A percentile compares a stretch with the other conserved stretches of the same genome.
Evolutionary conservation across 2,797 vertebrate genomes (phyloP).

Genomic region (Gallirallus australis): DNA sequence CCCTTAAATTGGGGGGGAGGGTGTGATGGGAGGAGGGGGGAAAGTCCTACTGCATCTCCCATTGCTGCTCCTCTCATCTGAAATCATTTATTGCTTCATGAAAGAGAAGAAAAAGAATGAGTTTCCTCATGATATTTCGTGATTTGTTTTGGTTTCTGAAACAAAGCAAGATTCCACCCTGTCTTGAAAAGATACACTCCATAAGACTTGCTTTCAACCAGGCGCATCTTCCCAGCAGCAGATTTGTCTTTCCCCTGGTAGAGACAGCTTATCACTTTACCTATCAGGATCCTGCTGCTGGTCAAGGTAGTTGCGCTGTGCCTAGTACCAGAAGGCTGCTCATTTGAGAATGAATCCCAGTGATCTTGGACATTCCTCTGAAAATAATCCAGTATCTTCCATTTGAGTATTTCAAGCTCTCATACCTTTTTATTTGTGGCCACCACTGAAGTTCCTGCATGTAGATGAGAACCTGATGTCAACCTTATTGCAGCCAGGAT

Average conservation of each 20-base stretch:
- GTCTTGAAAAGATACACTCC: background rate
- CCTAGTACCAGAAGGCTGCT: background rate
- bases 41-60: background rate
- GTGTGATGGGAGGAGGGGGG: background rate
- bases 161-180: background rate
- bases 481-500: background rate
- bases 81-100: background rate
- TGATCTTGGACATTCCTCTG: background rate
- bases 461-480: background rate
- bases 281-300: background rate
- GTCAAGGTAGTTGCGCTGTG: background rate
- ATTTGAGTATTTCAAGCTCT: background rate
- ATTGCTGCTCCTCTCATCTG: background rate
- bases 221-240: background rate
- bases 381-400: background rate
- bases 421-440: background rate
- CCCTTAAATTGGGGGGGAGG: background rate
- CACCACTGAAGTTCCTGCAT: background rate
- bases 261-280: conserved; percentile 27
- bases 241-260: conserved; percentile 7
- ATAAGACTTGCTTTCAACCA: conserved; percentile 4
- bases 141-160: conserved; percentile 20
- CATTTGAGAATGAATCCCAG: background rate
- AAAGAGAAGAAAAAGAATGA: background rate
- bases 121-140: background rate